Conservation (phyloP, 2,797 vertebrate species). For the Tragelaphus eurycerus region DNA sequence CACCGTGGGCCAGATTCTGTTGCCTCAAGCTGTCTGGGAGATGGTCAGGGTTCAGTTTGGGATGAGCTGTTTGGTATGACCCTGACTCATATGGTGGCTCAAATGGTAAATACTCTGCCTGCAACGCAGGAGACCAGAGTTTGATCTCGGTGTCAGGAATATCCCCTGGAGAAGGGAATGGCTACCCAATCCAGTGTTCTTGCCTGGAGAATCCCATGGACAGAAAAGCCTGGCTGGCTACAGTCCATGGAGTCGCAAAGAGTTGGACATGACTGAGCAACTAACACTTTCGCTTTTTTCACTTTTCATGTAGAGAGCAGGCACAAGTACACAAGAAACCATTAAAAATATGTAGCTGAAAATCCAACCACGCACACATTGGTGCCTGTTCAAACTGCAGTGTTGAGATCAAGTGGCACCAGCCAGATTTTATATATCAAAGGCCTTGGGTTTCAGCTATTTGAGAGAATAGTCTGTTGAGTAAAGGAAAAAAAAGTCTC, state of each 20-base stretch:
- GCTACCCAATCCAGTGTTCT: neutral
- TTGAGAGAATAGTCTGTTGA: neutral
- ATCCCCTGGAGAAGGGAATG: neutral
- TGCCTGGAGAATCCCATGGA: neutral
- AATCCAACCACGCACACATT: neutral
- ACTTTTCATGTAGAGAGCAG: neutral
- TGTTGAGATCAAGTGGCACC: neutral
- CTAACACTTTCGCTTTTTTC: neutral
- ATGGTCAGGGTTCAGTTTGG: neutral
- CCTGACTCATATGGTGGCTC: neutral
- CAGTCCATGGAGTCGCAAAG: neutral
- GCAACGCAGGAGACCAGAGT: neutral
- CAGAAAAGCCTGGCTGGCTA: neutral
- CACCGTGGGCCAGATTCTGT: neutral
- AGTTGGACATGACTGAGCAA: neutral
- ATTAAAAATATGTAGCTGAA: conserved; percentile 6
- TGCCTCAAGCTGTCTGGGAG: neutral
- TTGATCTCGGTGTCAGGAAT: neutral
- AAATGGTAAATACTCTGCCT: neutral
- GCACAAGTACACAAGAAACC: neutral
- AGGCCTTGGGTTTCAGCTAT: neutral
- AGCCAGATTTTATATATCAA: neutral
- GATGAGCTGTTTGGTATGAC: neutral
- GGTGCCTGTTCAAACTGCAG: neutral
- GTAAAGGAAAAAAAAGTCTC: neutral